Evolutionary conservation across 92 coral and sea anemone species (phyloP).

Genomic region (Scolanthus callimorphus): DNA sequence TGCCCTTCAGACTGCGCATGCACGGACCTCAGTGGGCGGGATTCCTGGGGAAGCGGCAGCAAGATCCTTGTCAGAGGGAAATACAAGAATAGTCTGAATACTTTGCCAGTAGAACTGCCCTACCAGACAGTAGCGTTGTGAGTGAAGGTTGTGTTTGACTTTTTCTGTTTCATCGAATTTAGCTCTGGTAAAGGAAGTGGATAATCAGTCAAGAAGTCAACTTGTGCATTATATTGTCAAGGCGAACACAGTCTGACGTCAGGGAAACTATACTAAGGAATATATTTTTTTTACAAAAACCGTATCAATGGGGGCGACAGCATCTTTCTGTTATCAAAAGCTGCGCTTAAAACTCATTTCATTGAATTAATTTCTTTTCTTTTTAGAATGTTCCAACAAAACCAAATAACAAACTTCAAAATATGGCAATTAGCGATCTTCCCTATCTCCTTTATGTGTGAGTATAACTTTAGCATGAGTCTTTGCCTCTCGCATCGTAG

Average conservation of each 20-base stretch:
- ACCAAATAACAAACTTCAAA: not conserved
- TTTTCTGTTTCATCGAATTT: not conserved
- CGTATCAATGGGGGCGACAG: too few species aligned
- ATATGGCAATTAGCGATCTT: not conserved
- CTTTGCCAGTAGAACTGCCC: not conserved
- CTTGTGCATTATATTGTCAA: too few species aligned
- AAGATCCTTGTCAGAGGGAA: not conserved
- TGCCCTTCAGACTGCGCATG: not conserved
- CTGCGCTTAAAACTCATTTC: not conserved
- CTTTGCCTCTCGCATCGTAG: too few species aligned
- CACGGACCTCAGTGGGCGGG: not conserved
- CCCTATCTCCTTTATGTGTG: not conserved
- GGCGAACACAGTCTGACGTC: too few species aligned
- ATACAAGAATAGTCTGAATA: not conserved
- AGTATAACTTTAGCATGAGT: too few species aligned
- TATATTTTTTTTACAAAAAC: too few species aligned
- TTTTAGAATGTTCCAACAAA: not conserved
- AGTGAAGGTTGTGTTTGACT: not conserved
- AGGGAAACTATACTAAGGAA: not conserved
- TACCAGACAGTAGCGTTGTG: not conserved
- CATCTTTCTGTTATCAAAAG: too few species aligned
- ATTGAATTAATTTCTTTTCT: not conserved
- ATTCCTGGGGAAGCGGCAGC: not conserved
- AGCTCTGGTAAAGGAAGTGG: too few species aligned
- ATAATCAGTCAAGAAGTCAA: too few species aligned